These are phyloP conservation scores for Campoplex capitator DNA, from an alignment of 2,888 invertebrate species.

Conservation along the genomic window DNA sequence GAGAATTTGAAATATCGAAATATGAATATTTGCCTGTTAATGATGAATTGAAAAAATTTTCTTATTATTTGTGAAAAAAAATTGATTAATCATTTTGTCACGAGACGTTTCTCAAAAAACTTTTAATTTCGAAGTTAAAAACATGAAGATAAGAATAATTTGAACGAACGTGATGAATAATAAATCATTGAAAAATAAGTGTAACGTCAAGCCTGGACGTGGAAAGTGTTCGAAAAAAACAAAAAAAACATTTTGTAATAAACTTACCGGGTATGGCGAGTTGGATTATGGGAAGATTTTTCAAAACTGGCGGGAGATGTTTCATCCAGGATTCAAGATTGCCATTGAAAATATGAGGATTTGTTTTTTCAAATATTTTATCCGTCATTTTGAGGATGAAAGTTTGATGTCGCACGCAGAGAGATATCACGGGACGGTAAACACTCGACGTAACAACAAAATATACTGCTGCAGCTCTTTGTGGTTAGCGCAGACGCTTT, in stretches of 20 bases:
- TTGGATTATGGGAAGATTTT: slow-evolving; percentile 88
- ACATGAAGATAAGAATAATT: not conserved
- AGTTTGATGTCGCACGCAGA: not conserved
- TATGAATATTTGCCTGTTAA: too few relatives aligned
- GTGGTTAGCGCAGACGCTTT: not conserved
- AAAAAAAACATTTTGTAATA: not conserved
- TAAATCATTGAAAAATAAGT: not conserved
- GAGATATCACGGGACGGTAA: not conserved
- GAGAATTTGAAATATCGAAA: too few relatives aligned
- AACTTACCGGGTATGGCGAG: slow-evolving; percentile 91
- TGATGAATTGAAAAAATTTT: too few relatives aligned
- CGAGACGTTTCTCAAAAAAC: too few relatives aligned
- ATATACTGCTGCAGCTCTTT: not conserved
- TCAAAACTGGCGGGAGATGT: slow-evolving; percentile 87
- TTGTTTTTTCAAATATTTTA: not conserved
- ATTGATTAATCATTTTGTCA: too few relatives aligned
- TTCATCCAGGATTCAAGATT: slow-evolving; percentile 90
- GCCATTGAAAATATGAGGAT: slow-evolving; percentile 69
- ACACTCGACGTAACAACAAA: not conserved
- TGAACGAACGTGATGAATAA: not conserved
- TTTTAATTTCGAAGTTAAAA: too few relatives aligned
- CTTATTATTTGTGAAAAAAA: too few relatives aligned
- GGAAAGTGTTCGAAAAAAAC: not conserved
- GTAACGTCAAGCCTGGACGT: not conserved
- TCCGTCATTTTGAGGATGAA: slow-evolving; percentile 5